Conservation (phyloP, 2,113 vertebrate species). For the Lycaon pictus region DNA sequence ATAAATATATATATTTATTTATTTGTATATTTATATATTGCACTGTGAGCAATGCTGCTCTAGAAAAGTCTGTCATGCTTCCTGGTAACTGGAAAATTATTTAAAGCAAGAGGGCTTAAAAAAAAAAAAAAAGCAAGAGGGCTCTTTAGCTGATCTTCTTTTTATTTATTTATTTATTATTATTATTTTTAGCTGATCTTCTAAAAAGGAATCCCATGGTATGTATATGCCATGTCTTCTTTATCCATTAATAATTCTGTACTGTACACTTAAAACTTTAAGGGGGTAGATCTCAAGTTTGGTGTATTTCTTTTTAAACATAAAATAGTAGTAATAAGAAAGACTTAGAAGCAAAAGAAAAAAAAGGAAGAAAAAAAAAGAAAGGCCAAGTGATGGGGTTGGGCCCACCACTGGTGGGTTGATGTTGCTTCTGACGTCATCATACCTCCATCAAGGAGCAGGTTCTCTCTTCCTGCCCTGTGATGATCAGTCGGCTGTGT, state of each 20-base stretch:
- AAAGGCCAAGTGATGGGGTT: not conserved
- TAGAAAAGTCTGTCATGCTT: not conserved
- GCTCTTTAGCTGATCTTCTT: not conserved
- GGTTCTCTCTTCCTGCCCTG: not conserved
- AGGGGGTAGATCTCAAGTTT: not conserved
- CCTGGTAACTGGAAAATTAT: not conserved
- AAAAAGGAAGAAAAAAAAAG: not conserved
- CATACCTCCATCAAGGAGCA: not conserved
- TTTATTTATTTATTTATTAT: too few species aligned
- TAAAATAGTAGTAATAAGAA: not conserved
- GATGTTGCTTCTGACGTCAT: not conserved
- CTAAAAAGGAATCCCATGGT: not conserved
- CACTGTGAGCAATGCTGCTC: not conserved
- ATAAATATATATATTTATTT: not conserved
- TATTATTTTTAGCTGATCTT: not conserved
- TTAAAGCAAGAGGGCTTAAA: not conserved
- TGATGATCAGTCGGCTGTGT: not conserved
- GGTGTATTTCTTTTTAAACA: not conserved
- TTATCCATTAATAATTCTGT: not conserved
- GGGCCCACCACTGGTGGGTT: not conserved
- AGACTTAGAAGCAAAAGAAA: not conserved
- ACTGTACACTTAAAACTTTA: not conserved
- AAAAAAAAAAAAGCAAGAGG: not conserved
- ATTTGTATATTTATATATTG: not conserved
- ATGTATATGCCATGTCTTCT: not conserved